Base-by-base conservation (phyloP, 2,888 invertebrate genomes). In the Drosophila fulvimacula region DNA sequence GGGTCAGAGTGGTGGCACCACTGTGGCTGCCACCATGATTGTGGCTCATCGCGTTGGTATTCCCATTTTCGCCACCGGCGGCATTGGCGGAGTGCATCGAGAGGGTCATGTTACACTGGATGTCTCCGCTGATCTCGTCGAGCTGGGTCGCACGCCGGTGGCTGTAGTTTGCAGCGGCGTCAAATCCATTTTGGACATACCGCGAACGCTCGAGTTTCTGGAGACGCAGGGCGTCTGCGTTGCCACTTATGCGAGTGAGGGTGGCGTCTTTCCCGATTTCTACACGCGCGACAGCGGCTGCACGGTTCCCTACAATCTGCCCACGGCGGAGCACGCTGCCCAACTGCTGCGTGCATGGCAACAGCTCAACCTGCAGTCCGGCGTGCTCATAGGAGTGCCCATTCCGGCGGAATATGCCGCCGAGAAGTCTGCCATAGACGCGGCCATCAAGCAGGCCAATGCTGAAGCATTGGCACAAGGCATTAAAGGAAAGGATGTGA, bases 181-280 rank as follows among this genome's bases (percentile, higher is more conserved):
- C 61, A 99, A 99, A 93, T 98, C 99, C 21, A 99, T 99, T 83
- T 94, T 99, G 65, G 99, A 99, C 92, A 97, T 99, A 82, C 96
- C 95, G 5, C 95, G 96, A 90, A 99, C 99, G 0, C 93, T 99
- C 51, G 99, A 99, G 92, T 98, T 96, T 92, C 93, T 99, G 93
- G 99, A 99, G 94, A 99, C 98, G 0, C 96, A 97, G 92, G 98
- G 99, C 0, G 98, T 99, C 1, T 96, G 97, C 82, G 98, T 99
- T 0, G 95, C 96, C 38, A 95, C 96, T 0, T 96, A 95, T 77
- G 96, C 96, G 0, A 92, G 93, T n/a, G 92, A 94, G 0, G 92
- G 93, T 0, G 93, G 93, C 30, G 94, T 95, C 15, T 99, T 99
- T 92, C 99, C 99, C 1, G 98, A 98, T 42, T 99, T 99, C 93